These are phyloP conservation scores for Ashinkailepas kermadecensis DNA, from an alignment of 2,888 invertebrate genomes.

Conservation along the genomic window DNA sequence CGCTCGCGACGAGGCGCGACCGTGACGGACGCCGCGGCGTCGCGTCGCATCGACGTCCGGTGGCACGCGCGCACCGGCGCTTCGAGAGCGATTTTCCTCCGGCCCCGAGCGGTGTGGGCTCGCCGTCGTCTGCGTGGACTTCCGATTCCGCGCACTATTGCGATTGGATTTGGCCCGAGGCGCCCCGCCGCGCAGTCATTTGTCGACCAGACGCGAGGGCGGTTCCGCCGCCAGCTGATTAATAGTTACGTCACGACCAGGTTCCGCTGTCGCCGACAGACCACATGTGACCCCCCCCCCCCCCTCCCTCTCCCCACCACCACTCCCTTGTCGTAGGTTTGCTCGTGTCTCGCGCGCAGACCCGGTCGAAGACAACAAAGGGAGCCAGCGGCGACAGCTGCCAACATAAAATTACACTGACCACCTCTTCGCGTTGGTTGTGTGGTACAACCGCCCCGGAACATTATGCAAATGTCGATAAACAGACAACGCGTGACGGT, in stretches of 20 bases:
- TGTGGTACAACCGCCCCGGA: not conserved
- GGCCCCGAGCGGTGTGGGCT: no score
- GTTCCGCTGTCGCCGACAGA: not conserved
- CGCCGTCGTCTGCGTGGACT: no score
- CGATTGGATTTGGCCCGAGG: no score
- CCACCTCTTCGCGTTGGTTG: not conserved
- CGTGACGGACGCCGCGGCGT: no score
- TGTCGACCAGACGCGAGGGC: not conserved
- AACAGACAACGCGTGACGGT: not conserved
- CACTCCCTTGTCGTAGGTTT: no score
- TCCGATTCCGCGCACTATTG: no score
- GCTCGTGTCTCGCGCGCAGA: no score
- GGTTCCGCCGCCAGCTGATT: not conserved
- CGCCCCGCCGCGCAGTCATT: not conserved
- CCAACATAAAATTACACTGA: not conserved
- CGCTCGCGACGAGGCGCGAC: no score
- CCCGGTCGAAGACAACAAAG: not conserved
- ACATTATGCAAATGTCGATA: constrained; percentile 2
- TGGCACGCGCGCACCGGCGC: no score
- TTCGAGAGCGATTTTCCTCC: no score
- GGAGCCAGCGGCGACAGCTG: not conserved
- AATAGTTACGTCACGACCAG: not conserved
- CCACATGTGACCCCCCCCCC: not conserved
- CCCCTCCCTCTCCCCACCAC: not conserved
- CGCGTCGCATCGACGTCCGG: no score